A percentile compares a stretch with the other conserved stretches of the same genome.
Conservation (phyloP, 2,113 vertebrate genomes). For the Hiodon alosoides region DNA sequence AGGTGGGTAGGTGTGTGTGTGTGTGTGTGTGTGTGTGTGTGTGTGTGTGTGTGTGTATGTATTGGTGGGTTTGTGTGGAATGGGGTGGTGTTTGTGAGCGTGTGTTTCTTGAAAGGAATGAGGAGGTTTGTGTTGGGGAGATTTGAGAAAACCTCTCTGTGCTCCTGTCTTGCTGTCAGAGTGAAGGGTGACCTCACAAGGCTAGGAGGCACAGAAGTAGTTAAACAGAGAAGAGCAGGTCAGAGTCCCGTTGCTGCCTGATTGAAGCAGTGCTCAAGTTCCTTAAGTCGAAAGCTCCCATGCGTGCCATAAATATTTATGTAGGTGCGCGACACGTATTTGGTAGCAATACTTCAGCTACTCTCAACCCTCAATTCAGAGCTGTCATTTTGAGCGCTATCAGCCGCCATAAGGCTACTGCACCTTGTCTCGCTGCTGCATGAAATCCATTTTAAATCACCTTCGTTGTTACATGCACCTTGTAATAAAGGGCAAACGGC, state of each 20-base stretch:
- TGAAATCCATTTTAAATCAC: constrained; percentile 67
- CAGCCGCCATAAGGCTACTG: constrained; percentile 61
- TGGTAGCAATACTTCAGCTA: constrained; percentile 65
- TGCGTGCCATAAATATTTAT: constrained; percentile 66
- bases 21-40: neutral
- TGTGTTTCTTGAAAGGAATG: constrained; percentile 8
- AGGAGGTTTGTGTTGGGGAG: constrained; percentile 12
- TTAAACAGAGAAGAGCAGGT: constrained; percentile 24
- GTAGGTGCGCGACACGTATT: constrained; percentile 66
- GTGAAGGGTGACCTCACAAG: neutral
- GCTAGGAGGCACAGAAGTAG: constrained; percentile 14
- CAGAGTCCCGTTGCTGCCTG: constrained; percentile 43
- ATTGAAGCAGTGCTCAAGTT: constrained; percentile 47
- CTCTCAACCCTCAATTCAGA: constrained; percentile 64
- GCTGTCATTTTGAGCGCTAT: constrained; percentile 66
- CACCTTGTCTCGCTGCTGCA: constrained; percentile 66
- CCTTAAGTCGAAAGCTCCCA: constrained; percentile 29
- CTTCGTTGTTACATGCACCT: constrained; percentile 59
- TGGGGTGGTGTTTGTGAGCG: constrained; percentile 11
- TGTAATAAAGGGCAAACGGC: constrained; percentile 66
- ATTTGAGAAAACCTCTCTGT: neutral
- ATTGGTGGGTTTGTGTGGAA: neutral
- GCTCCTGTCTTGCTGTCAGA: neutral
- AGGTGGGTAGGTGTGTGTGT: neutral
- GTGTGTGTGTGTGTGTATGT: neutral